Percentiles rank a stretch among this genome's conserved stretches.
phyloP scores from a whole-genome alignment of 2,797 vertebrate genomes.

The Gambusia yucatana region DNA sequence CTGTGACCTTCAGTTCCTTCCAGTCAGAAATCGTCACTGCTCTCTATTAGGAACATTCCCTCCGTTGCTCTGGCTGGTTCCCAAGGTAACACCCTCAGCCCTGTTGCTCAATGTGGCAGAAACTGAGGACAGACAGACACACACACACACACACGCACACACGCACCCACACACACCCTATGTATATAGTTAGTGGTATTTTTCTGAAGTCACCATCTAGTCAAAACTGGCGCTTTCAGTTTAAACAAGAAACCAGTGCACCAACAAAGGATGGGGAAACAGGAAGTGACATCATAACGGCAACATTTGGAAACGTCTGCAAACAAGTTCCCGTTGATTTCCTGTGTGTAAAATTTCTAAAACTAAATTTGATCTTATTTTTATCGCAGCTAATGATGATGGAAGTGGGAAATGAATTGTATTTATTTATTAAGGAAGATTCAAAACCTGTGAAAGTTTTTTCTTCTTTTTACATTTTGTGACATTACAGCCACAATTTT shows the following conservation, averaged over 20 bases:
- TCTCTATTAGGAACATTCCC: conserved; percentile 38
- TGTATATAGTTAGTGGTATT: not conserved
- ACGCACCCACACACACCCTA: not conserved
- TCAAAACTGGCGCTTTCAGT: not conserved
- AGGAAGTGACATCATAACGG: conserved; percentile 5
- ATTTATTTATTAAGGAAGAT: not conserved
- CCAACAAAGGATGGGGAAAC: conserved; percentile 21
- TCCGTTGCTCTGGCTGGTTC: conserved; percentile 40
- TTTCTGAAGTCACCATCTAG: not conserved
- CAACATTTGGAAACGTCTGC: conserved; percentile 4
- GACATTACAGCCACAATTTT: not conserved
- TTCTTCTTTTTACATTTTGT: not conserved
- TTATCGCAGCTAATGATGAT: not conserved
- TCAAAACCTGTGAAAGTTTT: not conserved
- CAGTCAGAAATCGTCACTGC: conserved; percentile 42
- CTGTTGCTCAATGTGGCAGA: conserved; percentile 39
- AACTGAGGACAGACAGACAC: conserved; percentile 25
- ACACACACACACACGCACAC: not conserved
- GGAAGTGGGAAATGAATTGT: not conserved
- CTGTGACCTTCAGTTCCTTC: conserved; percentile 54
- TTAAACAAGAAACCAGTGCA: conserved; percentile 29
- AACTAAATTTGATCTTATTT: not conserved
- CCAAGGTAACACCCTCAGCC: conserved; percentile 48
- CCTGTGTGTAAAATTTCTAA: too few species aligned
- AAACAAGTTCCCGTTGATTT: not conserved